phyloP scores from a whole-genome alignment of 2,113 vertebrate species.

The Myotis yumanensis region DNA sequence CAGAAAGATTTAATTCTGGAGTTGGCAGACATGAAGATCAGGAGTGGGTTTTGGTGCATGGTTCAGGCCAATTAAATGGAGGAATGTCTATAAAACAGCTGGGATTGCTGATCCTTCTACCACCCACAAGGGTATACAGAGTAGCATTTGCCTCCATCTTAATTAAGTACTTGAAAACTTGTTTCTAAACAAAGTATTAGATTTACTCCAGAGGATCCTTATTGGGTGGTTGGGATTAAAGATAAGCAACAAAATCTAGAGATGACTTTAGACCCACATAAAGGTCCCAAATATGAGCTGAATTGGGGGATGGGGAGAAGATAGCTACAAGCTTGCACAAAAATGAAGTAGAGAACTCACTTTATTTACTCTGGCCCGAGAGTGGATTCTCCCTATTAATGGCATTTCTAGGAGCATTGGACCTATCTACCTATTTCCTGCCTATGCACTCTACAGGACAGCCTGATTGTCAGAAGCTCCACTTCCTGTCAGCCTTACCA shows the following conservation, averaged over 20 bases:
- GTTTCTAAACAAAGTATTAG: background rate
- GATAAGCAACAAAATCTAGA: background rate
- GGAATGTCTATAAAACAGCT: background rate
- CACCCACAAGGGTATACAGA: background rate
- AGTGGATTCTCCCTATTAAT: background rate
- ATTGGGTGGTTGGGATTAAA: background rate
- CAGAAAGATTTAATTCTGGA: background rate
- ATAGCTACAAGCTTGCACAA: background rate
- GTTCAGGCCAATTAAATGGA: background rate
- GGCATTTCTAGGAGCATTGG: background rate
- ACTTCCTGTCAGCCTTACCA: background rate
- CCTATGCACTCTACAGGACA: background rate
- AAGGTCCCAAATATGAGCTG: background rate
- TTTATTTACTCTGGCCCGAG: background rate
- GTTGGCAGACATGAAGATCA: background rate
- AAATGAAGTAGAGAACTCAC: background rate
- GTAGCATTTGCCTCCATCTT: background rate
- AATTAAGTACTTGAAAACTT: conserved; percentile 9
- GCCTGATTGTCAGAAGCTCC: background rate
- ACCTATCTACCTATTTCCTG: background rate
- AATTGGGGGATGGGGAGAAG: background rate
- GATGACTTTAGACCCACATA: background rate
- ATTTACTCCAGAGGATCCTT: background rate
- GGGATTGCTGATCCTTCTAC: background rate
- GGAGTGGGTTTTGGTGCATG: background rate